Evolutionary conservation across 1,140 invertebrate species (phyloP).

Genomic region (Ceratoteleas bidentatus): DNA sequence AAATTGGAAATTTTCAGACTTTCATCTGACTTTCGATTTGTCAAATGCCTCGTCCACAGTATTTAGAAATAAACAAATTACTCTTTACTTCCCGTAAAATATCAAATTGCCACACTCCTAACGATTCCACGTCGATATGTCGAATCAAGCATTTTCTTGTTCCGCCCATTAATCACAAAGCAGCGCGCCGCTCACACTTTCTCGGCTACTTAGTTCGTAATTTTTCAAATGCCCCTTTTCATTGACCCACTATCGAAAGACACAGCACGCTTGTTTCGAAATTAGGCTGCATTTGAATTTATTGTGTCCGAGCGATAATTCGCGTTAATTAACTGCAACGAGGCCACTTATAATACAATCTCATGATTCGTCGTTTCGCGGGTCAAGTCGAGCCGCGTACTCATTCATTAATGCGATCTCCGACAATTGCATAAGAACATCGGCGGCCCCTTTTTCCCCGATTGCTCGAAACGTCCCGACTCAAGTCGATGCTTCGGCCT

Average conservation of each 20-base stretch:
- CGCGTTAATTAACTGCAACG: constrained; percentile 64
- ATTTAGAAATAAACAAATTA: too few relatives aligned
- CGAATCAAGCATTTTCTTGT: too few relatives aligned
- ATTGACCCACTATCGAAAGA: constrained; percentile 43
- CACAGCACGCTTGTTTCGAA: constrained; percentile 49
- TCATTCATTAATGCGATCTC: constrained; percentile 68
- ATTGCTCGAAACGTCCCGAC: constrained; percentile 49
- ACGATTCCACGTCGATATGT: too few relatives aligned
- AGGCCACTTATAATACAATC: constrained; percentile 60
- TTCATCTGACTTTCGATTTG: too few relatives aligned
- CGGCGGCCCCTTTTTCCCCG: constrained; percentile 53
- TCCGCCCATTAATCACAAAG: constrained; percentile 5
- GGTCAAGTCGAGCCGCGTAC: constrained; percentile 59
- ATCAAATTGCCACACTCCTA: too few relatives aligned
- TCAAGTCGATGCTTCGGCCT: constrained; percentile 57
- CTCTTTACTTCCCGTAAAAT: too few relatives aligned
- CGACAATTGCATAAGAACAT: constrained; percentile 63
- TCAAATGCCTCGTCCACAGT: too few relatives aligned
- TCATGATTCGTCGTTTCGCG: constrained; percentile 59
- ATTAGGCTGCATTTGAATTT: constrained; percentile 39
- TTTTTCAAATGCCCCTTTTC: constrained; percentile 38
- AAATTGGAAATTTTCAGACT: too few relatives aligned
- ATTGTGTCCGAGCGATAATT: constrained; percentile 59
- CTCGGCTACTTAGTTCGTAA: constrained; percentile 29
- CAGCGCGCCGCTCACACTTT: background rate